Base-by-base conservation (phyloP, 2,797 vertebrate species). In the Gadopsis bispinosus region DNA sequence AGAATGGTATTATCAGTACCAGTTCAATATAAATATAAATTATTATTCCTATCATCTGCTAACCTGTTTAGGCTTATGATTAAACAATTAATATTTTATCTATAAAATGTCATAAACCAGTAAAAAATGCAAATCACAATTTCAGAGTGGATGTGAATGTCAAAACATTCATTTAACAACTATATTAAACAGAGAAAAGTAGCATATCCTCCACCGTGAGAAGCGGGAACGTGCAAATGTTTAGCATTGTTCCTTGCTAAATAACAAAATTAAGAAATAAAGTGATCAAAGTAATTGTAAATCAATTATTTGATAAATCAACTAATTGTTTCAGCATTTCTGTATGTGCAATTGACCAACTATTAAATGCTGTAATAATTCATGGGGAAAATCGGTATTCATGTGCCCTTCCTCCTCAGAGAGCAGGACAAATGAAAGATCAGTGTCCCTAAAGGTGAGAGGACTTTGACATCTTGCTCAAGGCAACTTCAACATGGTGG, bases 141-240 rank as follows among this genome's bases (percentile, higher is more conserved):
- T 31, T 54, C 2, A 45, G 3, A 65, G 39, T 26, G 7, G 17
- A 43, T 45, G 22, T 62, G 43, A 48, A 29, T 9, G 5, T 7
- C 4, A n/a, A 43, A 12, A 35, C 7, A 35, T 35, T 35, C 6
- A 35, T 9, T 51, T 41, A 22, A 43, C n/a, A 73, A 56, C 22
- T 3, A 78, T 35, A 50, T 10, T 59, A 65, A 79, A 56, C n/a
- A 29, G 17, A 63, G 10, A 43, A 72, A 68, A 45, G 13, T 19
- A 68, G 12, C 54, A 31, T 45, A 45, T 69, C 2, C 7, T 69
- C 11, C 35, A 41, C n/a, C 11, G 17, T 22, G 4, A 13, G 7
- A 58, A 22, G 54, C 22, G 2, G 7, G 5, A 60, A 55, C 7
- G 11, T 9, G 31, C n/a, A 53, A 63, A 37, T 43, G 2, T 73